Percentiles rank a stretch among this genome's conserved stretches.
Conservation (phyloP, 2,797 vertebrate species). For the Lutjanus campechanus region DNA sequence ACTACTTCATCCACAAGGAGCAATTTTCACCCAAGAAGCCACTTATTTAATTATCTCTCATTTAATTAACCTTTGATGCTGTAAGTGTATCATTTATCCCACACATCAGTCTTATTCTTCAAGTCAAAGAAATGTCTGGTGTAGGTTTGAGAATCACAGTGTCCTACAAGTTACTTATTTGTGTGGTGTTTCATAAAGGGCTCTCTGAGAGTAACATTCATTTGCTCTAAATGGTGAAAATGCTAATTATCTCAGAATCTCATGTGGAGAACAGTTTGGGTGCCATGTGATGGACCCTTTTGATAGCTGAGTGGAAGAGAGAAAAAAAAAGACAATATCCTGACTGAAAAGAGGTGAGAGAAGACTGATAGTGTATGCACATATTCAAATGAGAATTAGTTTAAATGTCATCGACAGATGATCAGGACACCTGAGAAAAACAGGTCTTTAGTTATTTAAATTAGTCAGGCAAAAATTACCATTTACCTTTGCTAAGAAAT, state of each 20-base stretch:
- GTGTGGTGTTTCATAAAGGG: conserved; percentile 1
- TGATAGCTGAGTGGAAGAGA: conserved; percentile 22
- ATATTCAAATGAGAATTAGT: conserved; percentile 64
- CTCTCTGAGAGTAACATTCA: conserved; percentile 16
- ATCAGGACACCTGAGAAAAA: conserved; percentile 42
- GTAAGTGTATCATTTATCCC: conserved; percentile 46
- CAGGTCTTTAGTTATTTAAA: conserved; percentile 33
- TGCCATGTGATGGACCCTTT: conserved; percentile 24
- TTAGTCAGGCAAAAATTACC: neutral
- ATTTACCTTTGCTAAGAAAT: neutral
- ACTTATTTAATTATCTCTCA: conserved; percentile 61
- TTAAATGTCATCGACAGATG: conserved; percentile 46
- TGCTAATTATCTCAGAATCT: conserved; percentile 32
- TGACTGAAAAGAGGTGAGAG: conserved; percentile 6
- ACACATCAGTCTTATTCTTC: conserved; percentile 33
- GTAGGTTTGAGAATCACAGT: neutral
- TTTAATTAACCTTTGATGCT: conserved; percentile 70
- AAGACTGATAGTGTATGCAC: neutral
- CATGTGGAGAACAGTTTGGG: conserved; percentile 37
- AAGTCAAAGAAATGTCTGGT: conserved; percentile 15
- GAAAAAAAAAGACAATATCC: neutral
- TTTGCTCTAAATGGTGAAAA: conserved; percentile 35
- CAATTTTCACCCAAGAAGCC: conserved; percentile 63
- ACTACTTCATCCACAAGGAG: conserved; percentile 52
- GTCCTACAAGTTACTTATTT: conserved; percentile 2